phyloP scores from a whole-genome alignment of 2,888 invertebrate species.

The Tiphia femorata region DNA sequence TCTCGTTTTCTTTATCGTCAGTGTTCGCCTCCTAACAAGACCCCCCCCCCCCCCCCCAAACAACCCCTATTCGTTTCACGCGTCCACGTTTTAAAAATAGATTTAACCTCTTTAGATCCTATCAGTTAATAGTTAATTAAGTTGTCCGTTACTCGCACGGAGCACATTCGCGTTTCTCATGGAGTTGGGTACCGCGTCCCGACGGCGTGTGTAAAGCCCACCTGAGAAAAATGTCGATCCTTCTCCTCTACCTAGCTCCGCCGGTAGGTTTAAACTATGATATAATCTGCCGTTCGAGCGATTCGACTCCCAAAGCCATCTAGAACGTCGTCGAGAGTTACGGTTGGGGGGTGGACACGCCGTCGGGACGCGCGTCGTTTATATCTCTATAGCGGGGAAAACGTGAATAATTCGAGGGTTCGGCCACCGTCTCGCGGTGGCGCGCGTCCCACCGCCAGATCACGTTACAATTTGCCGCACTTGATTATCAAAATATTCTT shows the following conservation, averaged over 20 bases:
- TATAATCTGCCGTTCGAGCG: too few species aligned
- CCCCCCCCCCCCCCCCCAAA: not conserved
- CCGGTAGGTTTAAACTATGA: too few species aligned
- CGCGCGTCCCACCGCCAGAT: not conserved
- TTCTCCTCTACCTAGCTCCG: too few species aligned
- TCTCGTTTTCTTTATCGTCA: constrained; percentile 41
- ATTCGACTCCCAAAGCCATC: too few species aligned
- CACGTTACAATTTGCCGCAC: constrained; percentile 79
- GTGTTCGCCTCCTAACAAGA: constrained; percentile 25
- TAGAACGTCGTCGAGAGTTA: too few species aligned
- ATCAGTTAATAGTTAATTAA: constrained; percentile 62
- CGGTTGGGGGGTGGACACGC: too few species aligned
- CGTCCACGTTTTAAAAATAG: constrained; percentile 66
- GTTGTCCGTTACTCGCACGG: constrained; percentile 50
- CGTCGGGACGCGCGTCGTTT: constrained; percentile 32
- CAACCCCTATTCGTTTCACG: constrained; percentile 42
- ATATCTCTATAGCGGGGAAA: constrained; percentile 38
- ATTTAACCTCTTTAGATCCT: constrained; percentile 65
- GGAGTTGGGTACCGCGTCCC: constrained; percentile 35
- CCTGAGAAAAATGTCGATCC: too few species aligned
- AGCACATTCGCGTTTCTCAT: constrained; percentile 36
- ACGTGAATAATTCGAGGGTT: constrained; percentile 26
- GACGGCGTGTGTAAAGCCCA: constrained; percentile 32
- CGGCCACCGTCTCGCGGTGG: constrained; percentile 9
- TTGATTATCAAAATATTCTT: constrained; percentile 80